Evolutionary conservation across 2,797 vertebrate species (phyloP).

Genomic region (Trachops cirrhosus): DNA sequence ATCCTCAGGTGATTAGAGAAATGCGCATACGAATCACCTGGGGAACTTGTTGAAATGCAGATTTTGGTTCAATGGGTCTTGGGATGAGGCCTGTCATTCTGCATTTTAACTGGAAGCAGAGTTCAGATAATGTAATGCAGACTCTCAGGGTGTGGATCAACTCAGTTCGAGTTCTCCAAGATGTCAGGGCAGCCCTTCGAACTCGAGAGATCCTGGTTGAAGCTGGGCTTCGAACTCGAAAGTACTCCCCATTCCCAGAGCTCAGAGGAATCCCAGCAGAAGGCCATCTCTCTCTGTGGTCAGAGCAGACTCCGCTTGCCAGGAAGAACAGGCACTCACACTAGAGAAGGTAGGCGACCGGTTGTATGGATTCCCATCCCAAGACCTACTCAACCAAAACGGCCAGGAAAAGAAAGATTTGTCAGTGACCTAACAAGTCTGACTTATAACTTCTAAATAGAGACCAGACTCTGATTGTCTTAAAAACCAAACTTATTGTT

Average conservation of each 20-base stretch:
- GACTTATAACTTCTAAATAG: background rate
- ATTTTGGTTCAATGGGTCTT: background rate
- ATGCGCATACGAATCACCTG: background rate
- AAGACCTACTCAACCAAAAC: background rate
- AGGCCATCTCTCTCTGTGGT: background rate
- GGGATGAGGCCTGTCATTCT: background rate
- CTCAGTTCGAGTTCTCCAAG: background rate
- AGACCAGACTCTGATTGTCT: background rate
- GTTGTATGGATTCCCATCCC: background rate
- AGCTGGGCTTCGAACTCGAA: background rate
- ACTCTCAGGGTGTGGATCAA: background rate
- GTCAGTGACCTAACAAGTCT: background rate
- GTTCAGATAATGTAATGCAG: background rate
- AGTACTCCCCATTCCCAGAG: background rate
- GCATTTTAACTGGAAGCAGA: background rate
- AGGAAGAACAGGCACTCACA: background rate
- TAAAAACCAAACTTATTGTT: background rate
- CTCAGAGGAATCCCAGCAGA: background rate
- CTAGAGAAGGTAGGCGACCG: background rate
- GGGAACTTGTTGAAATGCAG: conserved; percentile 6
- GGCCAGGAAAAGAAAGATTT: background rate
- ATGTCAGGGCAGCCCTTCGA: background rate
- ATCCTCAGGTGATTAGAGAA: background rate
- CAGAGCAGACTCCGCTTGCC: background rate
- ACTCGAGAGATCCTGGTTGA: background rate